Evolutionary conservation across 37 sponge, comb jelly and placozoan genomes (phyloP).

Genomic region (Bolinopsis microptera): DNA sequence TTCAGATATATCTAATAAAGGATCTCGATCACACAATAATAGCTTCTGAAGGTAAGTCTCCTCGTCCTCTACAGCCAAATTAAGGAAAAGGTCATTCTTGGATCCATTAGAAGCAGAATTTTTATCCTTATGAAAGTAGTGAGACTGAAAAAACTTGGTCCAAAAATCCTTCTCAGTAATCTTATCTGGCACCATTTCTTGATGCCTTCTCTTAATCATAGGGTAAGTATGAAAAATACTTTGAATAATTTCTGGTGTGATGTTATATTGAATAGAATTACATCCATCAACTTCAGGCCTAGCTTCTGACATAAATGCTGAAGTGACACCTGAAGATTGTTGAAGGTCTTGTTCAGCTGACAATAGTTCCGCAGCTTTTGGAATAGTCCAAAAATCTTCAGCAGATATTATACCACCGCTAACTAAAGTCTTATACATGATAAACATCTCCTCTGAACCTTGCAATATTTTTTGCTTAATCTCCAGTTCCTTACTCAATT

Average conservation of each 20-base stretch:
- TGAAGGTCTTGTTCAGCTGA: slow-evolving; percentile 15
- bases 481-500: slow-evolving; percentile 48
- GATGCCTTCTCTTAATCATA: slow-evolving; percentile 26
- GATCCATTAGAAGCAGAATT: not conserved
- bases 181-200: slow-evolving; percentile 44
- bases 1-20: slow-evolving; percentile 33
- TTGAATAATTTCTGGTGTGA: slow-evolving; percentile 62
- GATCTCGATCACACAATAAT: slow-evolving; percentile 22
- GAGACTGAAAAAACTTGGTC: slow-evolving; percentile 48
- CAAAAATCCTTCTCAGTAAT: slow-evolving; percentile 52
- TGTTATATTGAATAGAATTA: slow-evolving; percentile 54
- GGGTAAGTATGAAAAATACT: slow-evolving; percentile 66
- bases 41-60: slow-evolving; percentile 53
- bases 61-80: slow-evolving; percentile 34
- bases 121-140: slow-evolving; percentile 54
- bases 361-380: slow-evolving; percentile 15
- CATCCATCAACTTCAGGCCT: slow-evolving; percentile 58
- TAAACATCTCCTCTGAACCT: slow-evolving; percentile 52
- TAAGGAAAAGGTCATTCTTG: slow-evolving; percentile 19
- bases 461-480: slow-evolving; percentile 56
- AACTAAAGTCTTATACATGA: slow-evolving; percentile 55
- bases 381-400: slow-evolving; percentile 59
- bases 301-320: slow-evolving; percentile 56
- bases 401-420: slow-evolving; percentile 59
- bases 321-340: slow-evolving; percentile 24